Evolutionary conservation across 92 coral and sea anemone genomes (phyloP).

Genomic region (Epizoanthus scotinus): DNA sequence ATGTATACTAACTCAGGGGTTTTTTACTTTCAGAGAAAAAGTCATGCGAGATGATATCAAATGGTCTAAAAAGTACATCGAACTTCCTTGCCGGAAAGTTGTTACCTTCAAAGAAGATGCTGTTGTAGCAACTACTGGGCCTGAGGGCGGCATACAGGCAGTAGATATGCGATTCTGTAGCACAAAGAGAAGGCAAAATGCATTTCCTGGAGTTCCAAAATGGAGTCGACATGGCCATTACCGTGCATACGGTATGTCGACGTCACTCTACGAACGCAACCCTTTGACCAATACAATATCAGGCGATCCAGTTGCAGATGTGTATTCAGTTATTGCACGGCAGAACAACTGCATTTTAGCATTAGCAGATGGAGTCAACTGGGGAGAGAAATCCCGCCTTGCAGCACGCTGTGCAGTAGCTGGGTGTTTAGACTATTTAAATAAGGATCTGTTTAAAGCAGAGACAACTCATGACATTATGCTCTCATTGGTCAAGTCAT

Average conservation of each 20-base stretch:
- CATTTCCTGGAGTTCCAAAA: slow-evolving; percentile 54
- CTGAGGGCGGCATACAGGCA: slow-evolving; percentile 80
- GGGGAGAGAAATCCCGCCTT: slow-evolving; percentile 95
- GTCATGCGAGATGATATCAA: slow-evolving; percentile 65
- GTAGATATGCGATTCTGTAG: slow-evolving; percentile 46
- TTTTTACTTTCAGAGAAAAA: slow-evolving; percentile 53
- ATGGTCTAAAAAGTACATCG: slow-evolving; percentile 57
- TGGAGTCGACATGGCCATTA: slow-evolving; percentile 79
- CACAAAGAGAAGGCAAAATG: slow-evolving; percentile 37
- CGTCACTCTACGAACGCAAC: slow-evolving; percentile 85
- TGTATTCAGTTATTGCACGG: slow-evolving; percentile 89
- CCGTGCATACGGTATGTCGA: slow-evolving; percentile 86
- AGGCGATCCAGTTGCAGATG: slow-evolving; percentile 98
- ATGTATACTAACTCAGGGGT: background rate
- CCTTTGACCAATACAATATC: slow-evolving; percentile 62
- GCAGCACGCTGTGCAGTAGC: slow-evolving; percentile 98
- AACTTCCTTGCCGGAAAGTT: slow-evolving; percentile 71
- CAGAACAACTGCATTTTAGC: slow-evolving; percentile 89
- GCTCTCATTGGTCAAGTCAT: slow-evolving; percentile 65
- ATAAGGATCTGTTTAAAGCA: slow-evolving; percentile 64
- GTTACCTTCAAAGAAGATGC: slow-evolving; percentile 55
- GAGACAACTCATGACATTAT: slow-evolving; percentile 79
- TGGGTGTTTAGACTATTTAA: slow-evolving; percentile 84
- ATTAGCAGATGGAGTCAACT: slow-evolving; percentile 94
- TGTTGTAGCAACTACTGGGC: slow-evolving; percentile 90